Evolutionary conservation across 2,888 invertebrate species (phyloP).

Genomic region (Epiblema foenella): DNA sequence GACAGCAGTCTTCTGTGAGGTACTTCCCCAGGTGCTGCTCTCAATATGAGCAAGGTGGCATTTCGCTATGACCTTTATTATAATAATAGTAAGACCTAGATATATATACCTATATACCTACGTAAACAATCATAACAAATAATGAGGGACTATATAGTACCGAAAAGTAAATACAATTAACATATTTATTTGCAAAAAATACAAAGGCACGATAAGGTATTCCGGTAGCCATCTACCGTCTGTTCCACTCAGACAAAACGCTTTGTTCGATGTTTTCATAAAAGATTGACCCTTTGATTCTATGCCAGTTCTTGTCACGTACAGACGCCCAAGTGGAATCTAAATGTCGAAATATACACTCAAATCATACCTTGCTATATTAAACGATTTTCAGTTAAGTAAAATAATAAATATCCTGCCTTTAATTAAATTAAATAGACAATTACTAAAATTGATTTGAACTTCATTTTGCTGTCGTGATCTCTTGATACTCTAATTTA

Average conservation of each 20-base stretch:
- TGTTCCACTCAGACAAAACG: constrained; percentile 21
- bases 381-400: background rate
- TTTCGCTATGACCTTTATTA: no score
- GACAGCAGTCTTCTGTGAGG: no score
- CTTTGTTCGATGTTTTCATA: constrained; percentile 36
- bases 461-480: no score
- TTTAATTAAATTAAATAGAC: no score
- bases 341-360: background rate
- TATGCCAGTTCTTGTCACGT: constrained; percentile 20
- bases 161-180: background rate
- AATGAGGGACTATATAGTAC: no score
- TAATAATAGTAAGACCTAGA: no score
- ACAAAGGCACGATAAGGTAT: constrained; percentile 12
- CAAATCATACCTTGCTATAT: background rate
- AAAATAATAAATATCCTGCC: background rate
- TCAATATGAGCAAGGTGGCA: no score
- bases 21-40: no score
- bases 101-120: no score
- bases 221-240: constrained; percentile 20
- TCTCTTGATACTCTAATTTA: no score
- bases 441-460: no score
- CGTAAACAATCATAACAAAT: no score
- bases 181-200: constrained; percentile 1
- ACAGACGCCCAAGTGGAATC: background rate
- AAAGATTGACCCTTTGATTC: constrained; percentile 40